phyloP scores from a whole-genome alignment of 2,113 vertebrate species.

The Suricata suricatta region DNA sequence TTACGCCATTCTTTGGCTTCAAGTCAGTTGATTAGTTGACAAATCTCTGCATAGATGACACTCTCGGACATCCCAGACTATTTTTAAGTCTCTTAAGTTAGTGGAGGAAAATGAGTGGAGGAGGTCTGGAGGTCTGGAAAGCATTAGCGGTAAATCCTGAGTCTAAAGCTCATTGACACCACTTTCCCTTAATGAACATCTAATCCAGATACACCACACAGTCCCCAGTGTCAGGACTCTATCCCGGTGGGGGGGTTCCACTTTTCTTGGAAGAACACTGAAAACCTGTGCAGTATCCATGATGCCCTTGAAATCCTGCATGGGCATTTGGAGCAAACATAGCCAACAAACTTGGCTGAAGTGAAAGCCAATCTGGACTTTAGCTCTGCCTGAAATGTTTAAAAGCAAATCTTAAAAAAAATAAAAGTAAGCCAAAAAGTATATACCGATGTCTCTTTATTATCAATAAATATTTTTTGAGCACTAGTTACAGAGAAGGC shows the following conservation, averaged over 20 bases:
- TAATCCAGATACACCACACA: constrained; percentile 48
- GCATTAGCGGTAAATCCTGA: constrained; percentile 52
- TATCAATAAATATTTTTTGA: not conserved
- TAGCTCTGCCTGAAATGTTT: not conserved
- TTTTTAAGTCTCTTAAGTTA: not conserved
- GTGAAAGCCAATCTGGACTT: not conserved
- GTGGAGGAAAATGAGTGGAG: constrained; percentile 8
- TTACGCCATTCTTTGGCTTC: not conserved
- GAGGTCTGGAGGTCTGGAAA: constrained; percentile 55
- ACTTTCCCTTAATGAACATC: constrained; percentile 58
- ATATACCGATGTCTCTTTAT: not conserved
- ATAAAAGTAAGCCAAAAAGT: not conserved
- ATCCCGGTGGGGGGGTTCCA: not conserved
- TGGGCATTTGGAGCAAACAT: not conserved
- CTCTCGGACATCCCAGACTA: not conserved
- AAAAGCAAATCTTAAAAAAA: constrained; percentile 25
- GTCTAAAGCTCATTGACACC: not conserved
- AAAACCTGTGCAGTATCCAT: constrained; percentile 33
- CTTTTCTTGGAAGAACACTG: constrained; percentile 28
- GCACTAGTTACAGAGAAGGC: not conserved
- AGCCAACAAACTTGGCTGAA: not conserved
- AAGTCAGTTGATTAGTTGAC: not conserved
- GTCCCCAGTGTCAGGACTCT: constrained; percentile 8
- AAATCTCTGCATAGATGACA: not conserved
- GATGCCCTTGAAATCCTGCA: constrained; percentile 38